Percentiles rank a stretch among this genome's conserved stretches.
phyloP scores from a whole-genome alignment of 2,888 invertebrate species.

The Parnassius glacialis region DNA sequence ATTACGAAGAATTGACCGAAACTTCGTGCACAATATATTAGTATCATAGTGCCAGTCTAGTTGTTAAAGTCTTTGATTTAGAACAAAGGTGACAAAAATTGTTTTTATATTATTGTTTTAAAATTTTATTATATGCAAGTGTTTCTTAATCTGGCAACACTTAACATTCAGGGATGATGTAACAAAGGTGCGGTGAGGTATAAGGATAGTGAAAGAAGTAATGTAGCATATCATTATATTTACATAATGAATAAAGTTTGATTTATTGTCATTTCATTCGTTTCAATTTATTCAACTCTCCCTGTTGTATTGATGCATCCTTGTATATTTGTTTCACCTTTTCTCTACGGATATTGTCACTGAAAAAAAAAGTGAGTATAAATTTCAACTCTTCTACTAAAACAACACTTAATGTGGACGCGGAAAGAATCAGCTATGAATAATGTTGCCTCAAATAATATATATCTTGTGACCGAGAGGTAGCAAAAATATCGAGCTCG shows the following conservation, averaged over 20 bases:
- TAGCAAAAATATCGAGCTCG: too few species aligned
- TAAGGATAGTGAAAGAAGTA: slow-evolving; percentile 2
- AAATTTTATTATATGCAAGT: background rate
- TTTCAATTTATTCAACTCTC: slow-evolving; percentile 88
- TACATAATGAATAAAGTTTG: slow-evolving; percentile 24
- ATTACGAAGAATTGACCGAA: too few species aligned
- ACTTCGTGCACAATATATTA: too few species aligned
- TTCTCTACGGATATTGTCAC: slow-evolving; percentile 89
- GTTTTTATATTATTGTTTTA: background rate
- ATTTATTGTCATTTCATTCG: slow-evolving; percentile 72
- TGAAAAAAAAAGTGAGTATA: slow-evolving; percentile 58
- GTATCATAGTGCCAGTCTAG: too few species aligned
- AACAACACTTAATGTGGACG: too few species aligned
- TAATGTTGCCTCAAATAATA: too few species aligned
- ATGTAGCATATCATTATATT: slow-evolving; percentile 19
- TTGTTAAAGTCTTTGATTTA: too few species aligned
- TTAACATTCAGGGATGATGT: slow-evolving; percentile 6
- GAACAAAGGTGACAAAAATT: too few species aligned
- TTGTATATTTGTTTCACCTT: slow-evolving; percentile 92
- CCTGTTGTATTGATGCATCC: slow-evolving; percentile 90
- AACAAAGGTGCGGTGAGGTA: slow-evolving; percentile 17
- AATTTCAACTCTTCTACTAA: too few species aligned
- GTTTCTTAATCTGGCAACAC: slow-evolving; percentile 11
- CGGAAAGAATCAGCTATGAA: too few species aligned
- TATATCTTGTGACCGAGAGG: too few species aligned